These are phyloP conservation scores for Baronia brevicornis DNA, from an alignment of 2,888 invertebrate species.

Conservation along the genomic window DNA sequence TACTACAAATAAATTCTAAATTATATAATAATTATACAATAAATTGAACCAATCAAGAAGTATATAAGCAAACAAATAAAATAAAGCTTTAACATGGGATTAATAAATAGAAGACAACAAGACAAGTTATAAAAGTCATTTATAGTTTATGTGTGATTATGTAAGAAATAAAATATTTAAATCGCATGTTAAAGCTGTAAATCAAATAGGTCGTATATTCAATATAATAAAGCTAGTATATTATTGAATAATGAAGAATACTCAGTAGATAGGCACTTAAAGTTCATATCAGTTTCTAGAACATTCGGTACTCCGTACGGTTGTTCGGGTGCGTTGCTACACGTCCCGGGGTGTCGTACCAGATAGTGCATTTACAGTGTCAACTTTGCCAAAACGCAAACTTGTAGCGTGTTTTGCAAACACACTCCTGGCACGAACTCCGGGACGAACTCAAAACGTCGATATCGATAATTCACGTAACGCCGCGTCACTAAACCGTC, in stretches of 20 bases:
- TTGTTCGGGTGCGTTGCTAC: constrained; percentile 57
- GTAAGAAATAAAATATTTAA: constrained; percentile 16
- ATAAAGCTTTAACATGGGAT: constrained; percentile 12
- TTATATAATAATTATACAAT: constrained; percentile 17
- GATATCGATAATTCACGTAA: constrained; percentile 44
- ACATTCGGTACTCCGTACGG: constrained; percentile 37
- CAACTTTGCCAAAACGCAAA: constrained; percentile 70
- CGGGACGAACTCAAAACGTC: constrained; percentile 75
- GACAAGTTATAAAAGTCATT: constrained; percentile 8
- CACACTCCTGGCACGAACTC: constrained; percentile 99
- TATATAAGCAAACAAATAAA: constrained; percentile 17
- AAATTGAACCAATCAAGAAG: constrained; percentile 19
- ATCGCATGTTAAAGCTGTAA: constrained; percentile 18
- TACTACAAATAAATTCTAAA: constrained; percentile 18
- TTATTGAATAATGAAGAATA: constrained; percentile 12
- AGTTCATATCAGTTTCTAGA: constrained; percentile 46
- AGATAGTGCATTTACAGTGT: constrained; percentile 99
- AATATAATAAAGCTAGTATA: constrained; percentile 18
- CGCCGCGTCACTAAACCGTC: constrained; percentile 55
- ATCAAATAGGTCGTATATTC: constrained; percentile 23
- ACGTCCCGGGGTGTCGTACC: constrained; percentile 95
- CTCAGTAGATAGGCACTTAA: constrained; percentile 34
- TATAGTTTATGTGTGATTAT: not conserved
- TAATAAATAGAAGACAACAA: constrained; percentile 23
- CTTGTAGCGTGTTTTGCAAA: constrained; percentile 85